Evolutionary conservation across 2,797 vertebrate species (phyloP).

Genomic region (Anguilla pacifica): DNA sequence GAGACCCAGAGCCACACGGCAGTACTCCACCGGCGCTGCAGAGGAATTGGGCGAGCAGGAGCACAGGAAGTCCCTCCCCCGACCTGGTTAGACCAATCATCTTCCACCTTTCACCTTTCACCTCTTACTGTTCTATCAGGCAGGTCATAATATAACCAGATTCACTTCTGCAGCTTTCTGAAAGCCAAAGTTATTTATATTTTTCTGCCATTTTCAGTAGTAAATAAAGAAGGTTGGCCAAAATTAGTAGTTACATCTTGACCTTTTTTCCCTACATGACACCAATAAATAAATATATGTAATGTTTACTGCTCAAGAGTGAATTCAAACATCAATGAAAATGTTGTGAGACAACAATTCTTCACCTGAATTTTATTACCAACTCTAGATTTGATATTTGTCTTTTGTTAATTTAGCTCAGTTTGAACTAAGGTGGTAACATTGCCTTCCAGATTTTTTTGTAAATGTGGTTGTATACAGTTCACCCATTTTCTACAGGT

Average conservation of each 20-base stretch:
- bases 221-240: not conserved
- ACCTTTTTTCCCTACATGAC: constrained; percentile 32
- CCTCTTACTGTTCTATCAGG: constrained; percentile 27
- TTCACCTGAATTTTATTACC: not conserved
- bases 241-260: constrained; percentile 24
- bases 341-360: not conserved
- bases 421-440: not conserved
- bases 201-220: not conserved
- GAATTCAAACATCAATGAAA: not conserved
- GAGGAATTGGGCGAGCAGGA: constrained; percentile 67
- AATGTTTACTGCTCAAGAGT: not conserved
- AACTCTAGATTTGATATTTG: not conserved
- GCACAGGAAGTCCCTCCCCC: constrained; percentile 68
- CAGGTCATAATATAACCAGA: constrained; percentile 22
- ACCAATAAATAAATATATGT: constrained; percentile 20
- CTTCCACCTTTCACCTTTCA: constrained; percentile 50
- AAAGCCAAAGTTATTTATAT: constrained; percentile 1
- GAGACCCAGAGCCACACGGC: constrained; percentile 62
- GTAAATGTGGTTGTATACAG: not conserved
- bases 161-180: constrained; percentile 24
- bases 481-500: not conserved
- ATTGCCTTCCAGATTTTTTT: not conserved
- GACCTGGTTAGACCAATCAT: constrained; percentile 68
- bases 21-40: constrained; percentile 65
- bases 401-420: constrained; percentile 1